A percentile compares a stretch with the other conserved stretches of the same genome.
These are phyloP conservation scores for Dendrolimus pini DNA, from an alignment of 2,888 invertebrate species.

Conservation along the genomic window DNA sequence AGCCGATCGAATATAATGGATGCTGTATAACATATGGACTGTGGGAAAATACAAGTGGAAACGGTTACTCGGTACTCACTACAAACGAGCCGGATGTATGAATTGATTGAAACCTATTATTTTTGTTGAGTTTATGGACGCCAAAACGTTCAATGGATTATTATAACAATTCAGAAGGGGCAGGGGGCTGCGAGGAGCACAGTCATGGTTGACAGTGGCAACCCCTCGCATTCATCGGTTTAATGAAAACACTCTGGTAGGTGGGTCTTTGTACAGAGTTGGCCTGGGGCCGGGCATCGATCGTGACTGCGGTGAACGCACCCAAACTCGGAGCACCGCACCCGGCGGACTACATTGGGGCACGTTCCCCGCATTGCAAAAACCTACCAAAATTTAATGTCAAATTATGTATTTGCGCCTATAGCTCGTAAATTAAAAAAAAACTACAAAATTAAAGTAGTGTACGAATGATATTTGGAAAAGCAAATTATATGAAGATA, in stretches of 20 bases:
- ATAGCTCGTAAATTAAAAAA: background rate
- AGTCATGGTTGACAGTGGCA: slow-evolving; percentile 25
- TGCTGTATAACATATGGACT: slow-evolving; percentile 29
- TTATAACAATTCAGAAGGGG: slow-evolving; percentile 18
- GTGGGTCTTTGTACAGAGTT: slow-evolving; percentile 45
- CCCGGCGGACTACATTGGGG: slow-evolving; percentile 39
- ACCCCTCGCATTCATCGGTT: slow-evolving; percentile 31
- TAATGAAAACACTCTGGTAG: slow-evolving; percentile 43
- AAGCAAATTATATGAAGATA: no score
- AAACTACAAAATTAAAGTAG: background rate
- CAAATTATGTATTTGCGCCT: background rate
- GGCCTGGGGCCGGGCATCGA: slow-evolving; percentile 61
- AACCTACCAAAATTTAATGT: slow-evolving; percentile 31
- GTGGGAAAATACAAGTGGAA: slow-evolving; percentile 43
- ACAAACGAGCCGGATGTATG: slow-evolving; percentile 25
- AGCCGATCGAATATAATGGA: slow-evolving; percentile 38
- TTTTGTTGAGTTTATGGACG: slow-evolving; percentile 14
- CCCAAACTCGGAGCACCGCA: slow-evolving; percentile 55
- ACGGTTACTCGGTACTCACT: slow-evolving; percentile 28
- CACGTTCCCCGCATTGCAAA: slow-evolving; percentile 36
- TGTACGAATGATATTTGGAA: no score
- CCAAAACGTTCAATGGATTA: slow-evolving; percentile 15
- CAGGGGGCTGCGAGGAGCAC: slow-evolving; percentile 23
- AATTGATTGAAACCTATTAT: slow-evolving; percentile 25
- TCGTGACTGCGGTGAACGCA: slow-evolving; percentile 65